Conservation (phyloP, 2,113 vertebrate species). For the Actenoides hombroni region DNA sequence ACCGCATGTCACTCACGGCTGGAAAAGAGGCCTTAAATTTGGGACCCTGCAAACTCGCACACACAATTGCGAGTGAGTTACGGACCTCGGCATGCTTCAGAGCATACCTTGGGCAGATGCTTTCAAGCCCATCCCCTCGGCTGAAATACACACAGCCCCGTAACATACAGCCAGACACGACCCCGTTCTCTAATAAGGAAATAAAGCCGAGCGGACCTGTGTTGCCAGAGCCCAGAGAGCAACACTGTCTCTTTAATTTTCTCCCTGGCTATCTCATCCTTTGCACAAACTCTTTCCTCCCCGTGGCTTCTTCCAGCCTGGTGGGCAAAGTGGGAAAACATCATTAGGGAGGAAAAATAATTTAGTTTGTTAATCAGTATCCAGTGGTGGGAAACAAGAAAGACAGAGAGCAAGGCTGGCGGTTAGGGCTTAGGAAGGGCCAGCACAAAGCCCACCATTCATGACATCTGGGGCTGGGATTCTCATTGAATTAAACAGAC, state of each 20-base stretch:
- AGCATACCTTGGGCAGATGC: slow-evolving; percentile 2
- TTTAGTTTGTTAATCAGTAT: slow-evolving; percentile 73
- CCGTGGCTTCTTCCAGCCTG: slow-evolving; percentile 67
- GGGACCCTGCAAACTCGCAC: not conserved
- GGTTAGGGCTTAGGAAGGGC: slow-evolving; percentile 71
- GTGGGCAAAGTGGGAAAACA: slow-evolving; percentile 71
- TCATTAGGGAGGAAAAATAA: slow-evolving; percentile 74
- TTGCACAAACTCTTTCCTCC: slow-evolving; percentile 63
- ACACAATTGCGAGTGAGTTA: slow-evolving; percentile 13
- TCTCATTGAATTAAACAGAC: slow-evolving; percentile 76
- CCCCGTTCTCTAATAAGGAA: slow-evolving; percentile 51
- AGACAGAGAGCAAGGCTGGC: slow-evolving; percentile 64
- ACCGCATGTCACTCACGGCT: not conserved
- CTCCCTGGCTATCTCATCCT: slow-evolving; percentile 62
- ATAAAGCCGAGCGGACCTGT: slow-evolving; percentile 25
- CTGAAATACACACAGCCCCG: slow-evolving; percentile 23
- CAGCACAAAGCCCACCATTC: slow-evolving; percentile 75
- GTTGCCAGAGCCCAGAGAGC: slow-evolving; percentile 42
- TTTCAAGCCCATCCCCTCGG: not conserved
- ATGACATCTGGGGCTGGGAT: slow-evolving; percentile 71
- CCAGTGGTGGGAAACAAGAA: slow-evolving; percentile 72
- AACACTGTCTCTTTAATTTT: slow-evolving; percentile 69
- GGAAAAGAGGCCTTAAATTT: slow-evolving; percentile 42
- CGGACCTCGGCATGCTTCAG: slow-evolving; percentile 27
- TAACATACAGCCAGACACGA: slow-evolving; percentile 45